phyloP scores from a whole-genome alignment of 2,797 vertebrate genomes.

The Scolopax rusticola region DNA sequence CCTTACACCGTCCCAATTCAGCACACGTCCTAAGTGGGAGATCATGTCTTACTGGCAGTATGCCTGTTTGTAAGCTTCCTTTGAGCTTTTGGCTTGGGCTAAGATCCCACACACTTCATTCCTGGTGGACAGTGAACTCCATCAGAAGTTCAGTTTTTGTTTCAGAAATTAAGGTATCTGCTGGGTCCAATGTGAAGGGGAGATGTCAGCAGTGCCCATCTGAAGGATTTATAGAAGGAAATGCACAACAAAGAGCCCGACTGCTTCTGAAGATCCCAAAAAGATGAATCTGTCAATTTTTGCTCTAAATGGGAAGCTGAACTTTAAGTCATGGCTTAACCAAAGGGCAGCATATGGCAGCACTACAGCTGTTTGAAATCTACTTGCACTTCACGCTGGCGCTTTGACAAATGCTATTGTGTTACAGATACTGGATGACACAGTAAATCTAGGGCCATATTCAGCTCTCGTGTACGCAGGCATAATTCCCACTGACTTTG shows the following conservation, averaged over 20 bases:
- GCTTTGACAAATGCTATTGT: constrained; percentile 36
- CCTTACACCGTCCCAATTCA: fast-evolving
- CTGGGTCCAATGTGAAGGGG: not conserved
- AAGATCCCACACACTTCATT: not conserved
- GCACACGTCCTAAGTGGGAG: not conserved
- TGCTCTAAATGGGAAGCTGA: constrained; percentile 55
- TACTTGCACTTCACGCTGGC: constrained; percentile 40
- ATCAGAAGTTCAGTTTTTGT: not conserved
- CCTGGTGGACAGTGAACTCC: not conserved
- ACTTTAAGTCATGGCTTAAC: constrained; percentile 56
- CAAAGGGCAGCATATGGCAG: constrained; percentile 62
- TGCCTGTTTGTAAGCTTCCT: not conserved
- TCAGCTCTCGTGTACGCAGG: not conserved
- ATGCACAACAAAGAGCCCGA: not conserved
- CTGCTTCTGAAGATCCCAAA: constrained; percentile 14
- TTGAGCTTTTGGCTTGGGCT: not conserved
- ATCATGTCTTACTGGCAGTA: not conserved
- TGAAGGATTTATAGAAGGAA: not conserved
- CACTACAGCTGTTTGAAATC: constrained; percentile 60
- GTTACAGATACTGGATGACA: constrained; percentile 37
- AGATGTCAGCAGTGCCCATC: not conserved
- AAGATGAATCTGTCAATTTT: constrained; percentile 56
- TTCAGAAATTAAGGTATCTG: not conserved
- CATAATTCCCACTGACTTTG: not conserved
- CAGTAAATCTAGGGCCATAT: constrained; percentile 31